Base-by-base conservation (phyloP, 2,113 vertebrate species). In the Esox niger region DNA sequence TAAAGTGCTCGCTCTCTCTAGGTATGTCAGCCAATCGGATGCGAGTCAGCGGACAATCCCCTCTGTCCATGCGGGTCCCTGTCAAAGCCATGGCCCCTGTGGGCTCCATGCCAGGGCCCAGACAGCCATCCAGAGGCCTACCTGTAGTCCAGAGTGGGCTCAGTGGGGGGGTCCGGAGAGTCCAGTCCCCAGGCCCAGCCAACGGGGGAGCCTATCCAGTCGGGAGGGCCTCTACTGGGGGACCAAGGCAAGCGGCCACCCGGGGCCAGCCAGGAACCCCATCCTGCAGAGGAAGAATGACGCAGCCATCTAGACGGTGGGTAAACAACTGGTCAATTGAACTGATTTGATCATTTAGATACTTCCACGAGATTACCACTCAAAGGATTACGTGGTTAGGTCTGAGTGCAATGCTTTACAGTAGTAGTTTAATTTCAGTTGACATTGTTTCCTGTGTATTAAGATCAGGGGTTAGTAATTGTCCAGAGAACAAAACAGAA, bases 291-390 rank as follows among this genome's bases (percentile, higher is more conserved):
- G 90, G 86, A 65, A 95, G 92, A 83, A 76, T 93, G 0, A 30
- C 81, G 1, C 86, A 94, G 7, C 86, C 92, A 0, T 46, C 90
- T 71, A 92, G 87, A 74, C 95, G 94, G 95, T 94, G 75, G 85
- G 68, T 38, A 2, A 55, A n/a, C n/a, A n/a, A n/a, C n/a, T n/a
- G n/a, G n/a, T n/a, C n/a, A n/a, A n/a, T n/a, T n/a, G n/a, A n/a
- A n/a, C n/a, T n/a, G n/a, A n/a, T n/a, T 59, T 46, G 15, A 61
- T 11, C 25, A 20, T 6, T 32, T 27, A 46, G 27, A 46, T 32
- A 38, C 17, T n/a, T n/a, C n/a, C n/a, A n/a, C n/a, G n/a, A n/a
- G n/a, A n/a, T n/a, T n/a, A n/a, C n/a, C n/a, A n/a, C n/a, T n/a
- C n/a, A n/a, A n/a, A n/a, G n/a, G n/a, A n/a, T n/a, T n/a, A n/a